Base-by-base conservation (phyloP, 2,888 invertebrate genomes). In the Diarsia dahlii region DNA sequence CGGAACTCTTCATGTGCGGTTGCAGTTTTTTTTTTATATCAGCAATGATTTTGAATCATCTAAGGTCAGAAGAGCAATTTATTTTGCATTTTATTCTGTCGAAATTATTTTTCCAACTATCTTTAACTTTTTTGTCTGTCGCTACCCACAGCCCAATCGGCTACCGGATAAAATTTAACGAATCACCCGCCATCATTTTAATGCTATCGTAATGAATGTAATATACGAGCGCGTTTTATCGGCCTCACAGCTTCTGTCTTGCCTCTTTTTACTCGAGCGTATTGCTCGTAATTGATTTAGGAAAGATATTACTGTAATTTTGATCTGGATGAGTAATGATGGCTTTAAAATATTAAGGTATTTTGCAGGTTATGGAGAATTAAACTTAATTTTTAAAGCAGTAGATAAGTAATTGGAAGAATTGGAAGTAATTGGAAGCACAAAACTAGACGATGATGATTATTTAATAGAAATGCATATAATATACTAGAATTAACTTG, bases 111-210 rank as follows among this genome's bases (percentile, higher is more conserved):
- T 1, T 5, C 5, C 2, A 4, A 52, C 5, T 20, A n/a, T 39
- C 5, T 15, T 34, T 18, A 20, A 23, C 18, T 62, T 67, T 65
- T 70, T 58, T 0, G 78, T 67, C 86, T 50, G 72, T 77, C 91
- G 71, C 68, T 91, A 86, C 87, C 18, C 63, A 71, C 78, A 70
- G 39, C 74, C 81, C 87, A 89, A 88, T 89, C 89, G 76, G 91
- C 91, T 91, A 91, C 91, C 86, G 91, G 90, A 90, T 90, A 90
- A 89, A 89, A 88, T 87, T 87, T 89, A 89, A 91, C 89, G 90
- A 89, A 92, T 91, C 89, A 89, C 90, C 91, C 89, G 91, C 89
- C 91, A 88, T 91, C 90, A 86, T 88, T 88, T 87, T 86, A 89
- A 86, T 89, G 89, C 81, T 89, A 91, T 90, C 90, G 87, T 89